These are phyloP conservation scores for Sitophilus oryzae DNA, from an alignment of 1,140 invertebrate genomes.

Conservation along the genomic window DNA sequence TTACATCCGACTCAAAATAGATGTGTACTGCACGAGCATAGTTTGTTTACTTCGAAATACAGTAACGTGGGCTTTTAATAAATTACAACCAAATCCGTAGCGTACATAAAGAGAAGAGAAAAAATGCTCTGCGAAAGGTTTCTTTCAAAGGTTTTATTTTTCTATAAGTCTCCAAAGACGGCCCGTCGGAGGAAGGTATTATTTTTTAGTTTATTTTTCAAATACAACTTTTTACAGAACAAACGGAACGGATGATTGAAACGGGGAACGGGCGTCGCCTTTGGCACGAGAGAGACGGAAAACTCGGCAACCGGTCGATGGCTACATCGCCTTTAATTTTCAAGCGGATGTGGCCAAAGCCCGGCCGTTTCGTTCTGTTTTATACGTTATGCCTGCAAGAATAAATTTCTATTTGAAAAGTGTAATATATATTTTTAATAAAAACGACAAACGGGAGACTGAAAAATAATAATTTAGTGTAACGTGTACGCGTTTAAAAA, in stretches of 20 bases:
- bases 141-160: conserved; percentile 25
- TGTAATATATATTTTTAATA: conserved; percentile 6
- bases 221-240: conserved; percentile 25
- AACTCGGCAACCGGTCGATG: conserved; percentile 2
- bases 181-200: conserved; percentile 24
- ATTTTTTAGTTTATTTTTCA: conserved; percentile 27
- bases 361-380: conserved; percentile 5
- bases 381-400: conserved; percentile 2
- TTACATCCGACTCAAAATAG: no score
- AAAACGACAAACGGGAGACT: neutral
- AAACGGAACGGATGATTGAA: conserved; percentile 23
- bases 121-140: conserved; percentile 7
- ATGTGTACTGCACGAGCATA: no score
- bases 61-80: no score
- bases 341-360: conserved; percentile 13
- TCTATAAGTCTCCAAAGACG: conserved; percentile 19
- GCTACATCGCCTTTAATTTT: conserved; percentile 17
- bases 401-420: conserved; percentile 3
- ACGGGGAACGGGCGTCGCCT: conserved; percentile 14
- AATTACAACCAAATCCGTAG: no score
- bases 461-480: neutral
- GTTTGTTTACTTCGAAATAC: no score
- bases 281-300: conserved; percentile 13
- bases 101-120: neutral
- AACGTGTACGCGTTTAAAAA: neutral